Evolutionary conservation across 2,888 invertebrate species (phyloP), one percentile per base, ranked within the genome.

Genomic region (Phania funesta): DNA sequence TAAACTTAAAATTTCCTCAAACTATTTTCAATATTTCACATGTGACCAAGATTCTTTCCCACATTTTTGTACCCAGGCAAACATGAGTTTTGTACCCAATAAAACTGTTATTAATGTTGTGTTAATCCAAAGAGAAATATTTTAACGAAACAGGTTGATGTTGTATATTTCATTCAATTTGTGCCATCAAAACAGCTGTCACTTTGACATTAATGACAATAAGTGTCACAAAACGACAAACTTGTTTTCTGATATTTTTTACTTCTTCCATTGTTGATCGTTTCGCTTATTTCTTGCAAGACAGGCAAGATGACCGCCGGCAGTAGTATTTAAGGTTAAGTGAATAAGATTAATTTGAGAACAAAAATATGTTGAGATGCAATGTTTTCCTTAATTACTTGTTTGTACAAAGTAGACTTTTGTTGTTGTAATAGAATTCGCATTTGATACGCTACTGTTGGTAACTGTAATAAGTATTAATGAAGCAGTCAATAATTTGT

Each of bases 121-220:
- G 3, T 13, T 71, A 74, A 44, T 64, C 22, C 22, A 44, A 8
- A 54, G 11, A 24, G 2, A 52, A 18, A 54, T 22, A 24, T 48
- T 56, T 41, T 22, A 38, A 44, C n/a, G 16, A 41, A 77, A 62
- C 76, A 62, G 68, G 52, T 76, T 60, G 11, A 52, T 50, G 68
- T 62, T 44, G 52, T 68, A 70, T 46, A 35, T 35, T 18, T 32
- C 32, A 50, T 41, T 76, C 52, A 60, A 35, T 62, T 62, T 50
- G 46, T 54, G 54, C 52, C 29, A 29, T 77, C 76, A 62, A 62
- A 77, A 70, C 46, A 70, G 54, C 26, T 77, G 70, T 70, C 54
- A 77, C 26, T 70, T 62, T 77, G 70, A 77, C 77, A 70, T 24
- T 70, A 77, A 77, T 77, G 77, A 70, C 70, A 77, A 62, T 70